phyloP scores from a whole-genome alignment of 2,797 vertebrate species.

The Neostethus bicornis region DNA sequence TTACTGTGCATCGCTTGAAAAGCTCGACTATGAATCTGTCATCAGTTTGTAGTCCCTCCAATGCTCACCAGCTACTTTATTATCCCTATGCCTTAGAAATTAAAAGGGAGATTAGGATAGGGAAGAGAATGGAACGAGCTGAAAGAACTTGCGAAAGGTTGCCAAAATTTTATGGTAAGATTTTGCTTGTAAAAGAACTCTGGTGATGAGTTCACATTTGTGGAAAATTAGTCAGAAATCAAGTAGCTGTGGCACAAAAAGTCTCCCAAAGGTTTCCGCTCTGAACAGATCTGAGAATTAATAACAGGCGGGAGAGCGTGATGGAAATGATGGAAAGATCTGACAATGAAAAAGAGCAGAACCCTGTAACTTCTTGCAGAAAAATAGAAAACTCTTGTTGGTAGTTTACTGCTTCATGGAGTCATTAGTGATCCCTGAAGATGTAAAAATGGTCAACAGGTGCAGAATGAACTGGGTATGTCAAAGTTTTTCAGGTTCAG shows the following conservation, averaged over 20 bases:
- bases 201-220: constrained; percentile 61
- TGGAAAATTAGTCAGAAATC: constrained; percentile 63
- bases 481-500: too few species aligned
- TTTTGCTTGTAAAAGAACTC: constrained; percentile 54
- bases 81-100: constrained; percentile 40
- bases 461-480: too few species aligned
- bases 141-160: constrained; percentile 47
- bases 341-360: too few species aligned
- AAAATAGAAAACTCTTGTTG: too few species aligned
- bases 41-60: constrained; percentile 50
- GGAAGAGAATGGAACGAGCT: constrained; percentile 46
- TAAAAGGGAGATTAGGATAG: constrained; percentile 46
- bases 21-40: constrained; percentile 67
- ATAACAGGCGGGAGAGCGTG: too few species aligned
- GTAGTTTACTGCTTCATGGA: neutral
- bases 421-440: neutral
- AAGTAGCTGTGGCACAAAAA: constrained; percentile 40
- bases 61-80: constrained; percentile 50
- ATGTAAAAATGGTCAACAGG: neutral
- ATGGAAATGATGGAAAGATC: too few species aligned
- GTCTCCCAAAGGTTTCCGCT: constrained; percentile 29
- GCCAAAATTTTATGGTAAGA: constrained; percentile 53
- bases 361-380: too few species aligned
- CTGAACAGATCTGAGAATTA: neutral
- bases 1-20: constrained; percentile 65